Evolutionary conservation across 2,888 invertebrate species (phyloP).

Genomic region (Mythimna impura): DNA sequence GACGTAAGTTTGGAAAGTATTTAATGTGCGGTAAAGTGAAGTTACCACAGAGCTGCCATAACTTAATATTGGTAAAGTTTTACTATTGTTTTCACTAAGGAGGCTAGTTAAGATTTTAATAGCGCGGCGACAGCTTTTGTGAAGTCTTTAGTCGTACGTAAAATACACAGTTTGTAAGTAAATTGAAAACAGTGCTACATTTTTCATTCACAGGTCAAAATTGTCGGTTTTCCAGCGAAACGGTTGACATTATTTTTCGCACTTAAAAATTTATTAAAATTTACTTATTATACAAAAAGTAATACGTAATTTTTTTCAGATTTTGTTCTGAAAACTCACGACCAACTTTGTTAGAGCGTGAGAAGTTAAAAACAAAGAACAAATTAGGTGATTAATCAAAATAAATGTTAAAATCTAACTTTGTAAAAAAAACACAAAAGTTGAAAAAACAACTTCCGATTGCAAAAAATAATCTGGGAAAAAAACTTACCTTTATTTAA

Average conservation of each 20-base stretch:
- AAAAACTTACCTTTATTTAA: conserved; percentile 53
- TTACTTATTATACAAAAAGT: neutral
- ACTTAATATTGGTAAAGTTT: conserved; percentile 68
- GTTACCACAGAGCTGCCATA: conserved; percentile 32
- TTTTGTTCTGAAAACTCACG: neutral
- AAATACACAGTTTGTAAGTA: neutral
- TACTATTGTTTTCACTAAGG: conserved; percentile 42
- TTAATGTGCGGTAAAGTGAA: conserved; percentile 51
- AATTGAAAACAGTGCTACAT: neutral
- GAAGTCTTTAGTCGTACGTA: neutral
- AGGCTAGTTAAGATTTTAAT: conserved; percentile 32
- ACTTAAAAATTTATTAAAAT: too few relatives aligned
- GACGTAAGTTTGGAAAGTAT: conserved; percentile 32
- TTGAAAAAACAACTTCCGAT: neutral
- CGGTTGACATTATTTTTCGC: neutral
- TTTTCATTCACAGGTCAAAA: too few relatives aligned
- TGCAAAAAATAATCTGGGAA: neutral
- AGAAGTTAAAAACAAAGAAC: neutral
- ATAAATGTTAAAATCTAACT: neutral
- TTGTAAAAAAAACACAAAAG: neutral
- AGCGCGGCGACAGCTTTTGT: conserved; percentile 23
- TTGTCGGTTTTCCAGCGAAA: neutral
- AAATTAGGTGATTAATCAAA: neutral
- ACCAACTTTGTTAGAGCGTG: neutral
- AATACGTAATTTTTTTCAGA: neutral